phyloP scores from a whole-genome alignment of 2,888 invertebrate species.

The Beris chalybata region DNA sequence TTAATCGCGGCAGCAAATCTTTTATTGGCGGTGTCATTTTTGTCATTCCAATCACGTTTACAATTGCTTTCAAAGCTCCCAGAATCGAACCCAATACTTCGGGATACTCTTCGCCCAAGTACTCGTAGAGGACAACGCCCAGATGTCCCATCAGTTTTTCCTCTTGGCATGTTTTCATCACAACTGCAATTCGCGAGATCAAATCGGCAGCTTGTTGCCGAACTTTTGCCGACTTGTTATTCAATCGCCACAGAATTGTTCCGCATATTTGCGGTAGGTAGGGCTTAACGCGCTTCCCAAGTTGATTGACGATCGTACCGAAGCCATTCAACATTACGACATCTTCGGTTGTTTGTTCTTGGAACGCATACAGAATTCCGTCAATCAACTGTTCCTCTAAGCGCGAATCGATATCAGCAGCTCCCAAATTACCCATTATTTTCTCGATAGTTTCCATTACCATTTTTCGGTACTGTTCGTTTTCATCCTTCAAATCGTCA shows the following conservation, averaged over 20 bases:
- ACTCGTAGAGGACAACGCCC: slow-evolving; percentile 98
- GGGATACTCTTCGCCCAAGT: slow-evolving; percentile 98
- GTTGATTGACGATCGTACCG: slow-evolving; percentile 96
- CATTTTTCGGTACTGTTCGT: slow-evolving; percentile 99
- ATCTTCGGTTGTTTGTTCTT: slow-evolving; percentile 99
- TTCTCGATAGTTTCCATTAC: slow-evolving; percentile 99
- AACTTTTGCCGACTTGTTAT: slow-evolving; percentile 99
- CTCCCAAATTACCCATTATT: slow-evolving; percentile 95
- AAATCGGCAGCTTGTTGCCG: slow-evolving; percentile 99
- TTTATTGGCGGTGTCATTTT: slow-evolving; percentile 99
- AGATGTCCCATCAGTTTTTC: slow-evolving; percentile 99
- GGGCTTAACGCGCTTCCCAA: slow-evolving; percentile 96
- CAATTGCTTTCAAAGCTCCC: slow-evolving; percentile 98
- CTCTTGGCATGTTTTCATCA: slow-evolving; percentile 99
- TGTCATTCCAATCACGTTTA: slow-evolving; percentile 99
- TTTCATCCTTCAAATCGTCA: slow-evolving; percentile 98
- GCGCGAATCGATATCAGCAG: slow-evolving; percentile 96
- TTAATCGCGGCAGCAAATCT: slow-evolving; percentile 92
- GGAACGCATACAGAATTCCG: slow-evolving; percentile 98
- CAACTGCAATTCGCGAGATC: slow-evolving; percentile 95
- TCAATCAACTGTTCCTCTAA: slow-evolving; percentile 99
- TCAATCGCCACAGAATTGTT: slow-evolving; percentile 98
- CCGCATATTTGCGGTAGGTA: slow-evolving; percentile 99
- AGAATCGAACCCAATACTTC: slow-evolving; percentile 98
- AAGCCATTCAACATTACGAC: slow-evolving; percentile 99